Percentiles rank a stretch among this genome's conserved stretches.
These are phyloP conservation scores for Cistogaster globosa DNA, from an alignment of 2,888 invertebrate species.

Conservation along the genomic window DNA sequence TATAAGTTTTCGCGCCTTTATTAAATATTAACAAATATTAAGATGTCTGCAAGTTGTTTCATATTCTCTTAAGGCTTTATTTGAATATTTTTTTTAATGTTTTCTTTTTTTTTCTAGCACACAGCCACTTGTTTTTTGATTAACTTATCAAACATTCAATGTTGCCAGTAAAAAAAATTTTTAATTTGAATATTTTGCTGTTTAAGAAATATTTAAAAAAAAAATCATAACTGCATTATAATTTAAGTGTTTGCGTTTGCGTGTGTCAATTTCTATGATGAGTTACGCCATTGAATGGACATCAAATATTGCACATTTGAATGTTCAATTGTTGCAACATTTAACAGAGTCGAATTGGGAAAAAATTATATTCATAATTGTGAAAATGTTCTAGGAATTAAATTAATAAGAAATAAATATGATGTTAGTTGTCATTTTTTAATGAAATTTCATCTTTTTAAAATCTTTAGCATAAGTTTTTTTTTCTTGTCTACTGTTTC, in stretches of 20 bases:
- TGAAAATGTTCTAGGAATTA: constrained; percentile 21
- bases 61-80: constrained; percentile 38
- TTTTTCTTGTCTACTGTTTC: background rate
- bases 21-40: constrained; percentile 67
- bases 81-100: constrained; percentile 11
- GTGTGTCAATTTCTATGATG: constrained; percentile 8
- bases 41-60: constrained; percentile 43
- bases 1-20: constrained; percentile 68
- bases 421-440: constrained; percentile 31
- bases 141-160: constrained; percentile 63
- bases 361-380: constrained; percentile 10
- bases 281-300: constrained; percentile 44
- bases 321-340: constrained; percentile 10
- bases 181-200: constrained; percentile 56
- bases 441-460: constrained; percentile 11
- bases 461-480: background rate
- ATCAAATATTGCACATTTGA: constrained; percentile 44
- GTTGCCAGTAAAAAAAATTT: constrained; percentile 45
- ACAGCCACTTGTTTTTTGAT: constrained; percentile 43
- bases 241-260: constrained; percentile 30
- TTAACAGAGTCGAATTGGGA: background rate
- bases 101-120: constrained; percentile 5
- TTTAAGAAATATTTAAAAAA: constrained; percentile 54
- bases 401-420: constrained; percentile 15
- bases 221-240: constrained; percentile 47